A percentile compares a stretch with the other conserved stretches of the same genome.
These are phyloP conservation scores for Haliclystus octoradiatus DNA, from an alignment of 30 jellyfish, hydroid and myxozoan species.

Conservation along the genomic window DNA sequence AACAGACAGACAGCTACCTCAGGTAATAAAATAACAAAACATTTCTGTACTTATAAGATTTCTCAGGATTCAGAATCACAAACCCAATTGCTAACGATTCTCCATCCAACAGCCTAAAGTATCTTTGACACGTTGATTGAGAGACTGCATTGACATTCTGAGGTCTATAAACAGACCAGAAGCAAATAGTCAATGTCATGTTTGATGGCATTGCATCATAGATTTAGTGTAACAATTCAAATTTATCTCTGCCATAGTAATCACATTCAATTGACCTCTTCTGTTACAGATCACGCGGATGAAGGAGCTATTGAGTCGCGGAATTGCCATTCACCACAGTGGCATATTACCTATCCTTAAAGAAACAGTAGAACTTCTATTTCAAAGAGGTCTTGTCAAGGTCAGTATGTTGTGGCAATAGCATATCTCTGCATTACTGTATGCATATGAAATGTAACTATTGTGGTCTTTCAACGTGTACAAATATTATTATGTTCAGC, in stretches of 20 bases:
- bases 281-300: slow-evolving; percentile 78
- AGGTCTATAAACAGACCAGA: not conserved
- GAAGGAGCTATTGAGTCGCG: slow-evolving; percentile 68
- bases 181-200: too few species aligned
- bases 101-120: not conserved
- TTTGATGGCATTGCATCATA: too few species aligned
- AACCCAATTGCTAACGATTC: not conserved
- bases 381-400: slow-evolving; percentile 87
- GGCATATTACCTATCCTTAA: slow-evolving; percentile 93
- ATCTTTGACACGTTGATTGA: not conserved
- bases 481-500: too few species aligned
- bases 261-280: too few species aligned
- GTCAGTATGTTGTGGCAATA: slow-evolving; percentile 16
- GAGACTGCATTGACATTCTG: not conserved
- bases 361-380: slow-evolving; percentile 93
- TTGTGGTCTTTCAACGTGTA: too few species aligned
- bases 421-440: not conserved
- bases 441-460: too few species aligned
- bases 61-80: not conserved
- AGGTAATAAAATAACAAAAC: slow-evolving; percentile 54
- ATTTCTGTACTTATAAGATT: too few species aligned
- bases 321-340: slow-evolving; percentile 98
- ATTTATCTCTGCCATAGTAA: too few species aligned
- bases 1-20: slow-evolving; percentile 84
- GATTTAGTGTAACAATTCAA: too few species aligned